A percentile compares a stretch with the other conserved stretches of the same genome.
These are phyloP conservation scores for Caenorhabditis sulstoni DNA, from an alignment of 2,888 invertebrate genomes.

Conservation along the genomic window DNA sequence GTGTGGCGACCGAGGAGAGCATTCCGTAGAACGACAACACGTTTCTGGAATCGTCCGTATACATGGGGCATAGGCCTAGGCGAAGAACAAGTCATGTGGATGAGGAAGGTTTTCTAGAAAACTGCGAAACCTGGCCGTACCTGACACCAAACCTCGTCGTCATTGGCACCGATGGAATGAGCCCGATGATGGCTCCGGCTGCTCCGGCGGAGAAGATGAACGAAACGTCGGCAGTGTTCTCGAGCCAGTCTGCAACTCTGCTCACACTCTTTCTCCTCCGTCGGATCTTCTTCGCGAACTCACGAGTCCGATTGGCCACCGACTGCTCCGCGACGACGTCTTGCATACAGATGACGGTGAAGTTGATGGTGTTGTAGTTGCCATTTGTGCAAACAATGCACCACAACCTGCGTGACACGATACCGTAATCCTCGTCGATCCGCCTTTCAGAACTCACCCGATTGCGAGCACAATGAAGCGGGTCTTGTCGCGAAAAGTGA, in stretches of 20 bases:
- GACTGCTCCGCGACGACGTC: slow-evolving; percentile 49
- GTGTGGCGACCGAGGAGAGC: slow-evolving; percentile 48
- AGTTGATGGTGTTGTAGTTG: slow-evolving; percentile 56
- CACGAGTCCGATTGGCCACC: slow-evolving; percentile 41
- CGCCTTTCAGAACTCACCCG: slow-evolving; percentile 19
- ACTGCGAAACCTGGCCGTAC: too few species aligned
- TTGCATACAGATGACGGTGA: slow-evolving; percentile 65
- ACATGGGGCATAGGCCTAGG: too few species aligned
- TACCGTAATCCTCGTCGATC: background rate
- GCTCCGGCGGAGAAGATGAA: slow-evolving; percentile 63
- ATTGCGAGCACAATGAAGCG: slow-evolving; percentile 34
- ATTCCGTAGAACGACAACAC: slow-evolving; percentile 45
- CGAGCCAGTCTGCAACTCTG: slow-evolving; percentile 49
- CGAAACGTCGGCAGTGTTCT: slow-evolving; percentile 50
- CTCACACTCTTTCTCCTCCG: too few species aligned
- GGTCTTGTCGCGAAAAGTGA: slow-evolving; percentile 40
- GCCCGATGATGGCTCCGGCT: slow-evolving; percentile 57
- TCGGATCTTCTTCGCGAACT: background rate
- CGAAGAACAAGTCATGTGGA: too few species aligned
- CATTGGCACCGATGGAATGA: slow-evolving; percentile 47
- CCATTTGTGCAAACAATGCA: slow-evolving; percentile 42
- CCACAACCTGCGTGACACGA: slow-evolving; percentile 16
- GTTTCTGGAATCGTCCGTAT: slow-evolving; percentile 52
- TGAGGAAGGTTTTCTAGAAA: too few species aligned
- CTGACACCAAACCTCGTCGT: slow-evolving; percentile 56